Base-by-base conservation (phyloP, 92 coral and sea anemone species). In the Micromussa lordhowensis region DNA sequence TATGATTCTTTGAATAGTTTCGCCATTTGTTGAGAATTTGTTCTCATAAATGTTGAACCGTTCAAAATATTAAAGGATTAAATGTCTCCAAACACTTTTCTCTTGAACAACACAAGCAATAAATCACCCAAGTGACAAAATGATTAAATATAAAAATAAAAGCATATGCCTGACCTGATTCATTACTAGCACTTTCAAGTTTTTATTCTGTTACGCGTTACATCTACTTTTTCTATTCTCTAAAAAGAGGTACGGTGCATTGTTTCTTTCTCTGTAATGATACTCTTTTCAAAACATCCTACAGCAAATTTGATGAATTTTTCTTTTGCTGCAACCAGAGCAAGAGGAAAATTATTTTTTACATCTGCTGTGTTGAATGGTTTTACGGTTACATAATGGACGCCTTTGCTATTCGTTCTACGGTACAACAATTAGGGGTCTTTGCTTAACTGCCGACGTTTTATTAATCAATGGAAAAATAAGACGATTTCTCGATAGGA, bases 381-480 rank as follows among this genome's bases (percentile, higher is more conserved):
- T 48, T 30, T 28, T 26, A 1, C 30, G 0, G 36, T 32, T 38
- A 35, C 74, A 21, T 74, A 14, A 22, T n/a, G 51, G 22, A 26
- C 16, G 38, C 29, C 66, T 59, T n/a, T 28, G 1, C 53, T 34
- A 35, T 77, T 80, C 38, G 51, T 18, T 32, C 54, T 68, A 40
- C 61, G 32, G 19, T 18, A 78, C 69, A 58, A 58, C 58, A 78
- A 76, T 77, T 36, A 53, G 53, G 51, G 29, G 58, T 58, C 90
- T 70, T 78, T 72, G 79, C 79, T 49, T 79, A 87, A 87, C 79
- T 55, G 80, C 90, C 90, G 90, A 80, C 80, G 80, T 79, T 79
- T 87, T 87, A 87, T 87, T 87, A 73, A 68, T 87, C 86, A 87
- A 87, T 87, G 73, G 90, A 80, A 81, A 69, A 80, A 78, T 64